These are phyloP conservation scores for Stylophora pistillata DNA, from an alignment of 64 coral and sea anemone genomes.

Conservation along the genomic window DNA sequence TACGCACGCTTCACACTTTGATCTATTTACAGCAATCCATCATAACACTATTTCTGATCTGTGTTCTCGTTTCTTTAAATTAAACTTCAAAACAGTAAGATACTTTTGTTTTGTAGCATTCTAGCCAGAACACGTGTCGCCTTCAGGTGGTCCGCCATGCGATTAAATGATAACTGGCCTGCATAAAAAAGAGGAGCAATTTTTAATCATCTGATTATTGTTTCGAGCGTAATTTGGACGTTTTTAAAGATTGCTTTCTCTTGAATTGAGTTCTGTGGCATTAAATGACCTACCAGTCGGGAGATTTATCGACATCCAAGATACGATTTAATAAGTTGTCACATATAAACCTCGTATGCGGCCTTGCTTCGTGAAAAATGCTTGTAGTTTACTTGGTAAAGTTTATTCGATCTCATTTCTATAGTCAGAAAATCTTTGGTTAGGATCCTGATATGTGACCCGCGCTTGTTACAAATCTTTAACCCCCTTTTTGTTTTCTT, in stretches of 20 bases:
- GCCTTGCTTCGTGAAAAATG: too few relatives aligned
- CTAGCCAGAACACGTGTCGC: constrained; percentile 4
- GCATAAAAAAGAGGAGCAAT: neutral
- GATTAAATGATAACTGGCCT: neutral
- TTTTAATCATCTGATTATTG: neutral
- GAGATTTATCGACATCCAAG: too few relatives aligned
- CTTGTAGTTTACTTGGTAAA: too few relatives aligned
- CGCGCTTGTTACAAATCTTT: too few relatives aligned
- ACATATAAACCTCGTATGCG: too few relatives aligned
- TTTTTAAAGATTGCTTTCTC: neutral
- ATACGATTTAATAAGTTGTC: too few relatives aligned
- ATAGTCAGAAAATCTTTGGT: too few relatives aligned
- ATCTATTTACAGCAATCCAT: neutral
- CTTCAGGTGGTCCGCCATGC: neutral
- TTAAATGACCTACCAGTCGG: neutral
- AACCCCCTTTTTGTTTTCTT: too few relatives aligned
- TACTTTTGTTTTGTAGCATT: constrained; percentile 19
- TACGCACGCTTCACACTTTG: neutral
- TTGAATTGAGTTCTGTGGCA: neutral
- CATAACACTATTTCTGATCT: neutral
- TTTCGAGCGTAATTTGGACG: neutral
- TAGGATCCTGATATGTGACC: too few relatives aligned
- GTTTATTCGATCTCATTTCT: too few relatives aligned
- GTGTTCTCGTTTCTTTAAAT: neutral
- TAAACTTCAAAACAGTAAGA: neutral